A percentile compares a stretch with the other conserved stretches of the same genome.
Evolutionary conservation across 2,888 invertebrate genomes (phyloP).

Genomic region (Nezara viridula): DNA sequence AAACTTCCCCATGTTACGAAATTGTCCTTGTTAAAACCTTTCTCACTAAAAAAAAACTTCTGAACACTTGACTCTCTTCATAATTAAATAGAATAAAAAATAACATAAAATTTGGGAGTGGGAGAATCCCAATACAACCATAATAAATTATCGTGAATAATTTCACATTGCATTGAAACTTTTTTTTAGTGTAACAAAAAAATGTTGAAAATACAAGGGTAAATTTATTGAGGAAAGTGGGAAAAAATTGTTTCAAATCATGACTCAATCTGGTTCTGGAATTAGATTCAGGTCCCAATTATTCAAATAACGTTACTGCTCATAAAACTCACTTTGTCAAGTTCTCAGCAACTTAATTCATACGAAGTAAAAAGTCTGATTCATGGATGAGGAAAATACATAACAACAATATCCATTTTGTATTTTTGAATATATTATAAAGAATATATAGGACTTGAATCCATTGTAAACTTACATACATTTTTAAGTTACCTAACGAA

Average conservation of each 20-base stretch:
- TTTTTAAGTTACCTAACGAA: too few relatives aligned
- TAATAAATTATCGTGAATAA: neutral
- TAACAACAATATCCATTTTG: too few relatives aligned
- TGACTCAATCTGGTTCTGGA: neutral
- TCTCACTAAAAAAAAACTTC: neutral
- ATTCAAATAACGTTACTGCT: neutral
- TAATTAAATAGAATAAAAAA: neutral
- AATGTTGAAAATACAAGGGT: neutral
- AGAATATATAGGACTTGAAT: too few relatives aligned
- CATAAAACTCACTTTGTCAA: neutral
- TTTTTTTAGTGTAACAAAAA: neutral
- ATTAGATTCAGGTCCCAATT: conserved; percentile 1
- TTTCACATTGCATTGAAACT: neutral
- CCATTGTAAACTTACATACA: too few relatives aligned
- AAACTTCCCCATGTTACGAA: neutral
- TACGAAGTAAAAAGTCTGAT: neutral
- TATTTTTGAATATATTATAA: too few relatives aligned
- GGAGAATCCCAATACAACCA: neutral
- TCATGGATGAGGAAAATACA: too few relatives aligned
- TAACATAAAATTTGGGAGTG: neutral
- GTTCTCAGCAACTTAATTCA: neutral
- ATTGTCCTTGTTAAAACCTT: neutral
- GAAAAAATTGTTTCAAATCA: neutral
- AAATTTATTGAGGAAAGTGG: neutral
- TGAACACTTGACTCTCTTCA: neutral